These are phyloP conservation scores for Polydrusus cervinus DNA, from an alignment of 2,888 invertebrate genomes.

Conservation along the genomic window DNA sequence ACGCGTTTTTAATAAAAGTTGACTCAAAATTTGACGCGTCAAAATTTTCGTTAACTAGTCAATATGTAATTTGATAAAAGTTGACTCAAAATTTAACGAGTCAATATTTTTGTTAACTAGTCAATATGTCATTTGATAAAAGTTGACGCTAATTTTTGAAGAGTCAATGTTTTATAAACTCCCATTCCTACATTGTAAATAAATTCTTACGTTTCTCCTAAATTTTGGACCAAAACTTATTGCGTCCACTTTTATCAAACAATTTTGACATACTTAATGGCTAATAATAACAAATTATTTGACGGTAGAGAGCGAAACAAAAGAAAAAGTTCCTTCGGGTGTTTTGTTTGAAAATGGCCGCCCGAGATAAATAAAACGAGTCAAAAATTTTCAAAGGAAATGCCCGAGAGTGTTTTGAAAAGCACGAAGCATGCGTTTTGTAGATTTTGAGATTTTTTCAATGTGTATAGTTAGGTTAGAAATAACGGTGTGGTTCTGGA, in stretches of 20 bases:
- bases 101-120: neutral
- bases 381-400: conserved; percentile 64
- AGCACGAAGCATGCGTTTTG: conserved; percentile 81
- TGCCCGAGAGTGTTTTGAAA: conserved; percentile 70
- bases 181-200: too few relatives aligned
- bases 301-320: conserved; percentile 47
- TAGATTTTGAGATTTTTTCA: conserved; percentile 54
- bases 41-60: neutral
- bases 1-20: conserved; percentile 22
- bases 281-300: neutral
- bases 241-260: too few relatives aligned
- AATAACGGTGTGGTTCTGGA: conserved; percentile 14
- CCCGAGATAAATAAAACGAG: conserved; percentile 17
- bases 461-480: conserved; percentile 25
- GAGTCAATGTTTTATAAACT: neutral
- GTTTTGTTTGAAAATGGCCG: conserved; percentile 62
- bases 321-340: conserved; percentile 58
- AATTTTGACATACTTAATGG: too few relatives aligned
- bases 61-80: neutral
- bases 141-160: neutral
- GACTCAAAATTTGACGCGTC: conserved; percentile 7
- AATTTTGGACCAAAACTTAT: too few relatives aligned
- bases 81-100: conserved; percentile 10
- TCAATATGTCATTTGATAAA: conserved; percentile 2
- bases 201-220: too few relatives aligned